These are phyloP conservation scores for Ellobium chinense DNA, from an alignment of 2,888 invertebrate genomes.

Conservation along the genomic window DNA sequence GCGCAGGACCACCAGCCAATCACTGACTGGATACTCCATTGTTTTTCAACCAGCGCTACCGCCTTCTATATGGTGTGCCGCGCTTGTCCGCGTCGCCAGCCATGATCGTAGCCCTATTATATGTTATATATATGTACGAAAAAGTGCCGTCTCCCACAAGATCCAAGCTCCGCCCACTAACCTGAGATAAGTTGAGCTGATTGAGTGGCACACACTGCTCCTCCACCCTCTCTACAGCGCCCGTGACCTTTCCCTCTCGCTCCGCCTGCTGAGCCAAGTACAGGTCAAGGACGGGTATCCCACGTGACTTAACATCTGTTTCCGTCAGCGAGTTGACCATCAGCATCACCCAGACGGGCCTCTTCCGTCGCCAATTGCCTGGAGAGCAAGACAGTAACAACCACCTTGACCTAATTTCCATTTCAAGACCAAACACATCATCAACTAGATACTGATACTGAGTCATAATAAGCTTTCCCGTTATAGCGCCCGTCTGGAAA, in stretches of 20 bases:
- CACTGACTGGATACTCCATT: too few relatives aligned
- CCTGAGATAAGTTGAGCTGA: constrained; percentile 81
- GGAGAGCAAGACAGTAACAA: neutral
- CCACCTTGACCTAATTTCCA: neutral
- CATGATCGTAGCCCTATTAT: too few relatives aligned
- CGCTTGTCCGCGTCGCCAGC: too few relatives aligned
- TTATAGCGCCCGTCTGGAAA: too few relatives aligned
- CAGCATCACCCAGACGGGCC: constrained; percentile 82
- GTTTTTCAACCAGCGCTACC: too few relatives aligned
- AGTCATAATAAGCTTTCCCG: too few relatives aligned
- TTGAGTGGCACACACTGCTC: constrained; percentile 82
- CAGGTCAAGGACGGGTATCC: constrained; percentile 81
- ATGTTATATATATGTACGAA: too few relatives aligned
- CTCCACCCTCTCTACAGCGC: constrained; percentile 81
- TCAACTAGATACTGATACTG: too few relatives aligned
- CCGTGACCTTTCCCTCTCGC: constrained; percentile 79
- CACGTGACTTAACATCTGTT: constrained; percentile 79
- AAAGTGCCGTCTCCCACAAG: too few relatives aligned
- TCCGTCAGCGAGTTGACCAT: constrained; percentile 82
- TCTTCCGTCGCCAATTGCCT: constrained; percentile 81
- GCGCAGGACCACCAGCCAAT: too few relatives aligned
- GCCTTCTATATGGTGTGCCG: too few relatives aligned
- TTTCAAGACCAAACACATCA: neutral
- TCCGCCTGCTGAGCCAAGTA: constrained; percentile 81
- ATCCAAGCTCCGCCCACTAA: constrained; percentile 67